phyloP scores from a whole-genome alignment of 2,113 vertebrate genomes.

The Urocynchramus pylzowi region DNA sequence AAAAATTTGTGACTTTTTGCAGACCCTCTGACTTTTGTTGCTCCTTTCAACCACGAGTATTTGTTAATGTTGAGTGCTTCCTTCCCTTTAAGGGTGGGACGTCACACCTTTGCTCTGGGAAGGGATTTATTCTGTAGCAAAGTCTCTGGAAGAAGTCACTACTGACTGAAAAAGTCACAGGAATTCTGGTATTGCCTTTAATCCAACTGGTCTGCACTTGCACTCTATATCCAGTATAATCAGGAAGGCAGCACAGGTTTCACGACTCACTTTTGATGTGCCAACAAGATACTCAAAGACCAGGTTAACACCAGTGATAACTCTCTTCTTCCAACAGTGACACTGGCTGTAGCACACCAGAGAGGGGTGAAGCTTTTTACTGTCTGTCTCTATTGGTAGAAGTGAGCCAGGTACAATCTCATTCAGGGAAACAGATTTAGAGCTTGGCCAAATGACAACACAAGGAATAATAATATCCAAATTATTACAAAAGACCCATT shows the following conservation, averaged over 20 bases:
- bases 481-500: background rate
- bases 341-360: background rate
- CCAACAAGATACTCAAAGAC: background rate
- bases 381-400: background rate
- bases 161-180: too few relatives aligned
- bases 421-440: background rate
- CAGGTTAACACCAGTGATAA: background rate
- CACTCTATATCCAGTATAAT: background rate
- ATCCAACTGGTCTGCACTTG: background rate
- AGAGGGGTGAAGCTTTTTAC: background rate
- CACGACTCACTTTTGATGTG: background rate
- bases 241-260: background rate
- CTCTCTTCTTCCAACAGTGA: background rate
- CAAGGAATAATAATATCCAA: background rate
- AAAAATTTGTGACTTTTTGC: background rate
- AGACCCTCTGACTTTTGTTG: background rate
- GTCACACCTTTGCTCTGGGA: background rate
- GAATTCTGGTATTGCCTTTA: rapidly evolving
- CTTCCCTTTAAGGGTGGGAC: background rate
- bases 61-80: background rate
- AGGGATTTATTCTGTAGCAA: background rate
- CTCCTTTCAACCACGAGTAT: background rate
- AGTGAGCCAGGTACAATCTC: background rate
- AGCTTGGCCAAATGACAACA: background rate
- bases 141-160: background rate